Conservation (phyloP, 1,140 invertebrate species). For the Scaptomyza pallida region DNA sequence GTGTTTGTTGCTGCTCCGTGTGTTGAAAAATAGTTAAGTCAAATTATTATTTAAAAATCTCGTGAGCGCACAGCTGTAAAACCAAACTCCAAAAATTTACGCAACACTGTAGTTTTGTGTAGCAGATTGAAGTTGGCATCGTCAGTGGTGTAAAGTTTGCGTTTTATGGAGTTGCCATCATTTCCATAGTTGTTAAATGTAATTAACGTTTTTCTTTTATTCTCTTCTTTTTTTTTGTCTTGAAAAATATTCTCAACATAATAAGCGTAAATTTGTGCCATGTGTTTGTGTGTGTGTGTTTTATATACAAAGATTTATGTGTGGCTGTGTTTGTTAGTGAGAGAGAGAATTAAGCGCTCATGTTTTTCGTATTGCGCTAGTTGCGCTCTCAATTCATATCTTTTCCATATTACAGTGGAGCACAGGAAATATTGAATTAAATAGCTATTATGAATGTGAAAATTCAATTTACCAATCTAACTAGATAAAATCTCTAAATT, state of each 20-base stretch:
- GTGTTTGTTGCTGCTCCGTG: slow-evolving; percentile 29
- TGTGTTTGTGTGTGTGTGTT: slow-evolving; percentile 20
- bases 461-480: neutral
- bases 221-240: slow-evolving; percentile 59
- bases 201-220: slow-evolving; percentile 49
- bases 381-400: slow-evolving; percentile 38
- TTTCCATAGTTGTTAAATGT: slow-evolving; percentile 47
- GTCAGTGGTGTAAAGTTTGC: neutral
- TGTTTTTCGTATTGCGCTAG: slow-evolving; percentile 60
- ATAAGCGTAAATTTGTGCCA: slow-evolving; percentile 66
- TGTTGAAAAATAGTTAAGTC: slow-evolving; percentile 69
- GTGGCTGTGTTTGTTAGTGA: slow-evolving; percentile 20
- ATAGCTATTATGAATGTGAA: slow-evolving; percentile 12
- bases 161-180: slow-evolving; percentile 25
- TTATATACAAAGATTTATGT: slow-evolving; percentile 22
- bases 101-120: slow-evolving; percentile 22
- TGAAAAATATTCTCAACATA: slow-evolving; percentile 72
- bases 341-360: slow-evolving; percentile 31
- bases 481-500: neutral
- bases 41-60: slow-evolving; percentile 57
- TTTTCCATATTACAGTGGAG: slow-evolving; percentile 49
- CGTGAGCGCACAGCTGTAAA: slow-evolving; percentile 35
- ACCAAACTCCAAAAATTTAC: slow-evolving; percentile 26
- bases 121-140: neutral
- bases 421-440: slow-evolving; percentile 36